Evolutionary conservation across 1,140 invertebrate species (phyloP).

Genomic region (Catajapyx aquilonaris): DNA sequence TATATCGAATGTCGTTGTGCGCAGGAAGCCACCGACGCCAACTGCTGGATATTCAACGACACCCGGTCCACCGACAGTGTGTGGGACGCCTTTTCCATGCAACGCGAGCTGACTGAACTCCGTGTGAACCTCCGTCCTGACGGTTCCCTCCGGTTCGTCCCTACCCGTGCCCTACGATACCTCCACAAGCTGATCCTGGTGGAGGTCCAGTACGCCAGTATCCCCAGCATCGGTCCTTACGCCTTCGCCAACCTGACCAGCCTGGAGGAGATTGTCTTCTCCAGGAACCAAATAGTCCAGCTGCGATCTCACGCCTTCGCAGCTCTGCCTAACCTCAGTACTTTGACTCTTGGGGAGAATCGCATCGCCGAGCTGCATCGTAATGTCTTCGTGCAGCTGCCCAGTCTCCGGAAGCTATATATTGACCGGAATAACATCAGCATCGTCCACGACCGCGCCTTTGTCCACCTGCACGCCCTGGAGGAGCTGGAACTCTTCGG

Average conservation of each 20-base stretch:
- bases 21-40: slow-evolving; percentile 22
- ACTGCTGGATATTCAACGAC: slow-evolving; percentile 39
- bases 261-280: slow-evolving; percentile 38
- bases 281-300: slow-evolving; percentile 38
- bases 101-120: slow-evolving; percentile 40
- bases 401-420: slow-evolving; percentile 36
- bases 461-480: slow-evolving; percentile 36
- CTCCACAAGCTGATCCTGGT: slow-evolving; percentile 38
- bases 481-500: slow-evolving; percentile 41
- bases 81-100: slow-evolving; percentile 42
- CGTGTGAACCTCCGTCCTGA: slow-evolving; percentile 41
- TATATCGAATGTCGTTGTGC: slow-evolving; percentile 26
- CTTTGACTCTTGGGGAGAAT: slow-evolving; percentile 46
- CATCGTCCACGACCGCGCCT: slow-evolving; percentile 43
- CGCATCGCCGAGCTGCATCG: slow-evolving; percentile 42
- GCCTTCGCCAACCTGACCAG: slow-evolving; percentile 45
- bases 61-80: slow-evolving; percentile 36
- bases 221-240: slow-evolving; percentile 36
- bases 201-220: slow-evolving; percentile 43
- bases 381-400: slow-evolving; percentile 42
- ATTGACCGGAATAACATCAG: slow-evolving; percentile 48
- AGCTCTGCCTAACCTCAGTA: slow-evolving; percentile 35
- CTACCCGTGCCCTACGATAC: slow-evolving; percentile 37
- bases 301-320: slow-evolving; percentile 41
- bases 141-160: slow-evolving; percentile 37